Conservation (phyloP, 2,888 invertebrate genomes). For the Pogonocherus hispidulus region DNA sequence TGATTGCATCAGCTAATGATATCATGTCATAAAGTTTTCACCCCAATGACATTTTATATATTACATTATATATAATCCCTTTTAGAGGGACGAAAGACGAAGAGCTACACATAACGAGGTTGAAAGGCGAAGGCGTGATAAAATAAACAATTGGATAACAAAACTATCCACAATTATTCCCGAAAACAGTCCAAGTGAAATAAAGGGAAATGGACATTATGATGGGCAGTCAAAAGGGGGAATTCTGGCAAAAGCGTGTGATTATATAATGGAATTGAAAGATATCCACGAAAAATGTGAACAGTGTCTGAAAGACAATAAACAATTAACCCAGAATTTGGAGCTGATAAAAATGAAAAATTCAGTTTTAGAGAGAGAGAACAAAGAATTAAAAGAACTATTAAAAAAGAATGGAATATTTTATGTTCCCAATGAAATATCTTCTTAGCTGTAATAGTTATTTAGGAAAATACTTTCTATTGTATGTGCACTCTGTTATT, state of each 20-base stretch:
- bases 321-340: constrained; percentile 79
- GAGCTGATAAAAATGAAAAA: constrained; percentile 80
- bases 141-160: constrained; percentile 97
- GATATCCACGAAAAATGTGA: constrained; percentile 81
- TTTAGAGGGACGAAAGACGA: constrained; percentile 85
- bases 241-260: constrained; percentile 95
- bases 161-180: constrained; percentile 93
- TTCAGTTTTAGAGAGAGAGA: constrained; percentile 82
- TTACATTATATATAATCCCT: no score
- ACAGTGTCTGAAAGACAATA: constrained; percentile 76
- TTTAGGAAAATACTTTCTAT: constrained; percentile 25
- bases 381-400: constrained; percentile 78
- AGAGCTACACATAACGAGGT: constrained; percentile 97
- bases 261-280: constrained; percentile 90
- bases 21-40: no score
- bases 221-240: constrained; percentile 91
- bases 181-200: constrained; percentile 70
- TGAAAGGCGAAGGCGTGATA: constrained; percentile 91
- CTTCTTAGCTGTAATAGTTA: constrained; percentile 24
- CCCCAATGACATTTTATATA: no score
- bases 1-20: no score
- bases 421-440: constrained; percentile 42
- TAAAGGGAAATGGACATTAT: constrained; percentile 76
- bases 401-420: constrained; percentile 76
- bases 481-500: constrained; percentile 17